phyloP scores from a whole-genome alignment of 1,140 invertebrate species.

The Drosophila cardini region DNA sequence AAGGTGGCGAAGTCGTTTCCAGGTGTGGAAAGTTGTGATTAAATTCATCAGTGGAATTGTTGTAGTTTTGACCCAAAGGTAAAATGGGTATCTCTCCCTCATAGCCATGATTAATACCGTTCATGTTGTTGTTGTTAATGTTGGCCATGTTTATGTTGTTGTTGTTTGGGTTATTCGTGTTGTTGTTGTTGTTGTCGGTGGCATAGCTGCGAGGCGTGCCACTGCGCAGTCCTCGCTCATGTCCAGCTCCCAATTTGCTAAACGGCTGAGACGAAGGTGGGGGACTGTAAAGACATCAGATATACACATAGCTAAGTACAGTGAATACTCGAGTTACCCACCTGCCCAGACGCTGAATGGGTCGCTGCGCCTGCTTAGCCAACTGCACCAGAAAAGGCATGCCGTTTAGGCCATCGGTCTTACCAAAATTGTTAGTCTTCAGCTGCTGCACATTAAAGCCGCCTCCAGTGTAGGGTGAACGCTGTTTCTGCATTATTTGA shows the following conservation, averaged over 20 bases:
- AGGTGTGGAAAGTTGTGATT: not conserved
- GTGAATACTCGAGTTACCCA: constrained; percentile 12
- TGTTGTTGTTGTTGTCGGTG: constrained; percentile 14
- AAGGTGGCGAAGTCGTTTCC: not conserved
- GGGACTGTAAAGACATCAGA: not conserved
- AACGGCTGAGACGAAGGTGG: constrained; percentile 18
- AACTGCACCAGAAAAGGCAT: constrained; percentile 53
- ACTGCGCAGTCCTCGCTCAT: constrained; percentile 23
- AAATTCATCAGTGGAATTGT: not conserved
- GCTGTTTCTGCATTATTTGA: constrained; percentile 59
- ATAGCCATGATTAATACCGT: constrained; percentile 6
- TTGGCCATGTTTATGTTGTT: not conserved
- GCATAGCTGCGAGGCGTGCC: constrained; percentile 17
- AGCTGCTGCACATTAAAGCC: constrained; percentile 50
- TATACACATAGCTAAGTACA: not conserved
- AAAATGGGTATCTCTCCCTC: constrained; percentile 23
- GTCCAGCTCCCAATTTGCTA: constrained; percentile 9
- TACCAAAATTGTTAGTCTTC: constrained; percentile 6
- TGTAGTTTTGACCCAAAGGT: not conserved
- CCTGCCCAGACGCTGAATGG: constrained; percentile 17
- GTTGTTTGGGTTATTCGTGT: not conserved
- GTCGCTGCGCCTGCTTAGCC: constrained; percentile 37
- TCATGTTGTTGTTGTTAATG: not conserved
- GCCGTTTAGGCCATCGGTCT: constrained; percentile 38
- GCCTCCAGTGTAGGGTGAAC: constrained; percentile 55